Base-by-base conservation (phyloP, 2,888 invertebrate genomes). In the Marasmarcha lunaedactyla region DNA sequence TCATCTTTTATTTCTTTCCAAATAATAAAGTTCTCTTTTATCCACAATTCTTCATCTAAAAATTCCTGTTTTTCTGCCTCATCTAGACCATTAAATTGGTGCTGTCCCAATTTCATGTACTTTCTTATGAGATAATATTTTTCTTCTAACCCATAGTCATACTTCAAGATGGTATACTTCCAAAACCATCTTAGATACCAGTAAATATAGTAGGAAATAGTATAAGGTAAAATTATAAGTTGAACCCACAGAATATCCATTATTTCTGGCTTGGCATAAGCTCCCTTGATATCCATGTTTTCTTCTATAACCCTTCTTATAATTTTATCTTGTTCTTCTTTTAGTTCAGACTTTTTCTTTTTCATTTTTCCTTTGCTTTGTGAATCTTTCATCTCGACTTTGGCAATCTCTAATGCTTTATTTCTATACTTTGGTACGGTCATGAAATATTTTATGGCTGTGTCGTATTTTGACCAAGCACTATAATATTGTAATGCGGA, bases 241-340 rank as follows among this genome's bases (percentile, higher is more conserved):
- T 95, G 94, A 38, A 95, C 81, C 92, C 94, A 94, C 5, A 97
- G 73, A 6, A 96, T 87, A 68, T 95, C 92, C 37, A 77, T 61
- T 13, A 93, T 66, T 38, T 88, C 88, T 0, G 95, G 96, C 60
- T 94, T 94, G 0, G 94, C 92, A 70, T 95, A 96, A 1, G 94
- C 94, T 12, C 97, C 97, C 62, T 94, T 90, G 36, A 97, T 95
- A 59, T 96, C 95, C 91, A 97, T 93, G 60, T 95, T 96, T 50
- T 95, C 91, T 69, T 92, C 94, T 42, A 97, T 91, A 1, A 97
- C 90, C 62, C 89, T 86, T 46, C 90, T 86, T 40, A 97, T 90
- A 30, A 94, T 86, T 42, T 84, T 85, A 59, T 97, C 95, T 46
- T 92, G 88, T 65, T 94, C 93, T 50, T 90, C 90, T 63, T 90